phyloP scores from a whole-genome alignment of 2,113 vertebrate genomes.

The Ailurus styani region DNA sequence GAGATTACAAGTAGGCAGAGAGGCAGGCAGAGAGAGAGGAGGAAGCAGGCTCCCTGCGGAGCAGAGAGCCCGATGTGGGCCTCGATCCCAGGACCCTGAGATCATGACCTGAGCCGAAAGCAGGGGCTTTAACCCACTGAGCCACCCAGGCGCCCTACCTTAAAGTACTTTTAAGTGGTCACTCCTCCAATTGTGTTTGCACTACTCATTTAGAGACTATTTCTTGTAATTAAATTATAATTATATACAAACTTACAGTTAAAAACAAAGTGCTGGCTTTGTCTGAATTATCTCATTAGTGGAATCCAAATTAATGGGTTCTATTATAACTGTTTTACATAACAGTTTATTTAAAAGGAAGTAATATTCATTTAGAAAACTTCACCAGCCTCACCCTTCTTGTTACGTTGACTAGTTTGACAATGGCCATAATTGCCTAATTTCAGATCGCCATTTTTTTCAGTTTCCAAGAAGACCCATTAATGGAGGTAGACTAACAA shows the following conservation, averaged over 20 bases:
- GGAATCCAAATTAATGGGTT: not conserved
- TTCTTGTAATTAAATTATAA: not conserved
- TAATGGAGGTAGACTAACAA: not conserved
- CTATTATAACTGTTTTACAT: not conserved
- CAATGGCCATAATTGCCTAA: not conserved
- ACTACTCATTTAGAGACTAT: not conserved
- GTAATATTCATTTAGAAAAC: not conserved
- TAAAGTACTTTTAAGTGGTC: too few relatives aligned
- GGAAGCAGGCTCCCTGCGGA: too few relatives aligned
- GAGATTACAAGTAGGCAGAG: too few relatives aligned
- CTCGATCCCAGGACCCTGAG: too few relatives aligned
- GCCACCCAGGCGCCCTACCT: too few relatives aligned
- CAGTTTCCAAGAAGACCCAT: not conserved
- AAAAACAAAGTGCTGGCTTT: not conserved
- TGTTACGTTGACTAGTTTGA: not conserved
- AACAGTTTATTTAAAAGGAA: conserved; percentile 36
- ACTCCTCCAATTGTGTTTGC: not conserved
- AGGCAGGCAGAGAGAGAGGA: too few relatives aligned
- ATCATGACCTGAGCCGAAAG: too few relatives aligned
- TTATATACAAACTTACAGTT: not conserved
- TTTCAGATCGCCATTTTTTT: not conserved
- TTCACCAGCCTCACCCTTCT: not conserved
- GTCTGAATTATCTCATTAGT: not conserved
- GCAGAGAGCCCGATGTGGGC: too few relatives aligned
- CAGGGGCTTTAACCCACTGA: too few relatives aligned